Conservation (phyloP, 2,888 invertebrate species). For the Ormia ochracea region DNA sequence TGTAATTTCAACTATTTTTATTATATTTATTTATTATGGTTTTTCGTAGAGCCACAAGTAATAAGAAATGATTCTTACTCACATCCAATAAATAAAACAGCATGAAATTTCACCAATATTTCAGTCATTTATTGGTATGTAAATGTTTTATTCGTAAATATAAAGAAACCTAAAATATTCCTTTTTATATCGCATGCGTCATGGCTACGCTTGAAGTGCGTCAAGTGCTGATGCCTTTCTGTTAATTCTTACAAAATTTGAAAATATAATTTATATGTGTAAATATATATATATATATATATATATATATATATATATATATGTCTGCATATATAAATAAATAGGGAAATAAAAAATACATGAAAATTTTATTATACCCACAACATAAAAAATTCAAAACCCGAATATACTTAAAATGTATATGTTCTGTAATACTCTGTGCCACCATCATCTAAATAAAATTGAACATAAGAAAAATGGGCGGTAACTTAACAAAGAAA, state of each 20-base stretch:
- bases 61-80: background rate
- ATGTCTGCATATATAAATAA: too few relatives aligned
- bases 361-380: background rate
- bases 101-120: slow-evolving; percentile 16
- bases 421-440: slow-evolving; percentile 15
- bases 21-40: background rate
- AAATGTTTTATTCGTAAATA: slow-evolving; percentile 23
- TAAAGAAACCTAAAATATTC: background rate
- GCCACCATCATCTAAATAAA: slow-evolving; percentile 39
- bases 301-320: too few relatives aligned
- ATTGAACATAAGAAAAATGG: slow-evolving; percentile 63
- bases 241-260: slow-evolving; percentile 24
- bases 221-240: slow-evolving; percentile 58
- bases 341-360: too few relatives aligned
- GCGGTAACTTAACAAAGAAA: slow-evolving; percentile 63
- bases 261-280: background rate
- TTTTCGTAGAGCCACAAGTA: background rate
- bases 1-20: background rate
- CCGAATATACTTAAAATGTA: slow-evolving; percentile 21
- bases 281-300: too few relatives aligned
- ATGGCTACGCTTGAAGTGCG: slow-evolving; percentile 64
- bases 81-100: slow-evolving; percentile 5
- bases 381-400: background rate
- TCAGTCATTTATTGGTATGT: background rate
- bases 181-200: slow-evolving; percentile 64